Evolutionary conservation across 2,797 vertebrate genomes (phyloP).

Genomic region (Enteromius anoplus): DNA sequence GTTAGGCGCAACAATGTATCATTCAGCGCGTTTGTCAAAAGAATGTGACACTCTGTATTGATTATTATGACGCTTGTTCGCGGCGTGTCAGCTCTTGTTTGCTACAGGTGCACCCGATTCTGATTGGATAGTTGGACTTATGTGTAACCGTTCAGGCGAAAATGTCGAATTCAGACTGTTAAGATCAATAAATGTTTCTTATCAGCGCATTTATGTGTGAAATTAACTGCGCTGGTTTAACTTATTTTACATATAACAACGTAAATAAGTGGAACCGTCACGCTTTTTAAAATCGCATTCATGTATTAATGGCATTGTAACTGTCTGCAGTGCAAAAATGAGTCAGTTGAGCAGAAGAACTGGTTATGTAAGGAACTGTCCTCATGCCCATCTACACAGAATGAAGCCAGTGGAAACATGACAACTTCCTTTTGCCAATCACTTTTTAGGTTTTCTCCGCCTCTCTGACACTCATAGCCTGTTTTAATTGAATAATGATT

Average conservation of each 20-base stretch:
- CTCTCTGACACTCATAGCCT: background rate
- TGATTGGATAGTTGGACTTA: conserved; percentile 21
- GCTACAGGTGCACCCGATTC: conserved; percentile 38
- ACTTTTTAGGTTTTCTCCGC: background rate
- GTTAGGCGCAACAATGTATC: background rate
- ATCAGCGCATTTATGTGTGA: background rate
- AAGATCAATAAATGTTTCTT: background rate
- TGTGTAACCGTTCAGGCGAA: background rate
- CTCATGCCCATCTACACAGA: conserved; percentile 37
- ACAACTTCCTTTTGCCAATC: conserved; percentile 17
- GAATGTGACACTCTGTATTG: background rate
- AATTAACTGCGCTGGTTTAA: background rate
- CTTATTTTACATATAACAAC: background rate
- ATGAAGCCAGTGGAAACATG: conserved; percentile 8
- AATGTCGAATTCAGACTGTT: background rate
- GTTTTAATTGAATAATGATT: background rate
- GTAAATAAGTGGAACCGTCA: background rate
- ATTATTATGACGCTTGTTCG: conserved; percentile 15
- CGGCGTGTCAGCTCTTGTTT: conserved; percentile 4
- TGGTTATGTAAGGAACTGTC: conserved; percentile 40
- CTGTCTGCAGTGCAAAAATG: conserved; percentile 22
- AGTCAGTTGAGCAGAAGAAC: conserved; percentile 40
- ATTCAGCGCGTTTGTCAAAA: background rate
- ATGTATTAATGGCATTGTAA: background rate
- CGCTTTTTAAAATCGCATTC: background rate